Conservation (phyloP, 2,888 invertebrate species). For the Gymnocheta viridis region DNA sequence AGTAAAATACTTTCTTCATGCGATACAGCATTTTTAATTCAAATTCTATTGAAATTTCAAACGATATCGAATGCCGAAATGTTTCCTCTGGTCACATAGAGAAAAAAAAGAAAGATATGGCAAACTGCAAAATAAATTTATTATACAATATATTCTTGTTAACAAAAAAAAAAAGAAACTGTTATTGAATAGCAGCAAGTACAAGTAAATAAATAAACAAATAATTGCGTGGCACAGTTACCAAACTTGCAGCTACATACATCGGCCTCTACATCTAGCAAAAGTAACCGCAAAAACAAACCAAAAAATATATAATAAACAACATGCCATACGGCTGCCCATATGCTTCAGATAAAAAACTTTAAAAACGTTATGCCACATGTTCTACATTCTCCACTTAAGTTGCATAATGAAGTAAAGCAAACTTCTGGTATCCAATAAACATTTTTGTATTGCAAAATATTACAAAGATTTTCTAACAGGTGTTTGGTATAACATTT, state of each 20-base stretch:
- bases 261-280: background rate
- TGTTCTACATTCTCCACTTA: slow-evolving; percentile 43
- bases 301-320: background rate
- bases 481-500: slow-evolving; percentile 50
- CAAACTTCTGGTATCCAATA: slow-evolving; percentile 29
- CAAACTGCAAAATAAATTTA: background rate
- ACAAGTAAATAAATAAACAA: slow-evolving; percentile 30
- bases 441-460: slow-evolving; percentile 23
- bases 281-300: background rate
- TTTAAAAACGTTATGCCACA: slow-evolving; percentile 47
- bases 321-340: slow-evolving; percentile 43
- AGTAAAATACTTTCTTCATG: no score
- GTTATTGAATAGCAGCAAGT: background rate
- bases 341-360: slow-evolving; percentile 53
- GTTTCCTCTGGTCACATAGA: no score
- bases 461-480: slow-evolving; percentile 27
- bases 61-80: no score
- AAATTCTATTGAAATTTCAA: no score
- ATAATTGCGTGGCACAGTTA: slow-evolving; percentile 60
- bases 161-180: background rate
- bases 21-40: no score
- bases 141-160: background rate
- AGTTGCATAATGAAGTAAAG: slow-evolving; percentile 61
- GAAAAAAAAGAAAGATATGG: background rate
- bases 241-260: slow-evolving; percentile 17